phyloP scores from a whole-genome alignment of 2,797 vertebrate species.

The Gymnopithys bicolor region DNA sequence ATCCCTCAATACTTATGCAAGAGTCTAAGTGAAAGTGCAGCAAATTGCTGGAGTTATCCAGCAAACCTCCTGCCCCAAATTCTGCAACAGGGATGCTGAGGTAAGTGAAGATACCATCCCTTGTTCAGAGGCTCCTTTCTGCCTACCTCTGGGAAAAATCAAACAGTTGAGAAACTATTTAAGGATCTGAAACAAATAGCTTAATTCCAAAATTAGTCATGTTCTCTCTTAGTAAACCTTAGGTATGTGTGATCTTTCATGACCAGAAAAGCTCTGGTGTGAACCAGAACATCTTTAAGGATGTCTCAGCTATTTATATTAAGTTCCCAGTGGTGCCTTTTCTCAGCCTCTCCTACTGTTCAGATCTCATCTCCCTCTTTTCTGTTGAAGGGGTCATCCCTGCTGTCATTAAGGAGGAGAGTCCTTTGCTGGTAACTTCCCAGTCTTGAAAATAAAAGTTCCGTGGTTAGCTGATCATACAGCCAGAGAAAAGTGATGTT shows the following conservation, averaged over 20 bases:
- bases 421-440: not conserved
- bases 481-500: not conserved
- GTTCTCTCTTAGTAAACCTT: not conserved
- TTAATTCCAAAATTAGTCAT: not conserved
- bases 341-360: not conserved
- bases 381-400: not conserved
- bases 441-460: not conserved
- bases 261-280: not conserved
- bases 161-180: not conserved
- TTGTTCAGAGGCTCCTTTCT: not conserved
- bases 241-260: not conserved
- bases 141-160: not conserved
- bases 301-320: not conserved
- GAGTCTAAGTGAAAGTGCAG: not conserved
- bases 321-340: not conserved
- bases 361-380: not conserved
- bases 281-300: not conserved
- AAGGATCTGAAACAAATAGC: not conserved
- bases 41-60: not conserved
- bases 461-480: not conserved
- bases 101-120: not conserved
- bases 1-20: not conserved
- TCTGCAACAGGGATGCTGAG: not conserved
- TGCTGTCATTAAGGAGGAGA: not conserved
- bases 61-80: not conserved